These are phyloP conservation scores for Rhodinocichla rosea DNA, from an alignment of 2,113 vertebrate species.

Conservation along the genomic window DNA sequence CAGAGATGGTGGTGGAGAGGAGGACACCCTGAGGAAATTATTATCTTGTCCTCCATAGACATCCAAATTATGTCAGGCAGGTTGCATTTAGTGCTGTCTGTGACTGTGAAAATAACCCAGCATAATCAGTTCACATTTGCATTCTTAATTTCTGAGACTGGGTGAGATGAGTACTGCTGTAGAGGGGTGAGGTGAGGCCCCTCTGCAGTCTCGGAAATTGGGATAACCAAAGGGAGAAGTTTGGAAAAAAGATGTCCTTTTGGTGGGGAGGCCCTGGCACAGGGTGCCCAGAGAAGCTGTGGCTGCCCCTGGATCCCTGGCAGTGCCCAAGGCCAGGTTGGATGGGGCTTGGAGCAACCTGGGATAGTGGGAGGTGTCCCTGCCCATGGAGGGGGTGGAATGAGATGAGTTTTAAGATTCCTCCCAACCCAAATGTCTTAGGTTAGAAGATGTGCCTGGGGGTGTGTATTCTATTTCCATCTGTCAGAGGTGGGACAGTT, in stretches of 20 bases:
- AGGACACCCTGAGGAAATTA: not conserved
- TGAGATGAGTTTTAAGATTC: not conserved
- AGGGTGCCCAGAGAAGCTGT: not conserved
- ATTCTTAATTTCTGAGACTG: not conserved
- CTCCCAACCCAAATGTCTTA: not conserved
- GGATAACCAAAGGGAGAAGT: not conserved
- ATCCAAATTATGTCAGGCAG: not conserved
- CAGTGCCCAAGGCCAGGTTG: rapidly evolving
- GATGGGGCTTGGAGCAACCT: rapidly evolving
- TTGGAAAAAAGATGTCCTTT: not conserved
- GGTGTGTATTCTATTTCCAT: not conserved
- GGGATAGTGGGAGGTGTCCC: rapidly evolving
- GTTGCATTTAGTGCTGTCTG: not conserved
- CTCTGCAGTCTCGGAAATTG: not conserved
- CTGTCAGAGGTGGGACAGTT: not conserved
- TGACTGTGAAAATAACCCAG: not conserved
- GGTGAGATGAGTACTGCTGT: not conserved
- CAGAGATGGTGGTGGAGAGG: not conserved
- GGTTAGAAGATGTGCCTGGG: not conserved
- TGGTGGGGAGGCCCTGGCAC: not conserved
- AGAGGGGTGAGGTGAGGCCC: not conserved
- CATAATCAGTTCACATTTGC: not conserved
- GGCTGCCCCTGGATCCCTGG: not conserved
- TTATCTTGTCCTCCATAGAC: not conserved
- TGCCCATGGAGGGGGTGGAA: not conserved